Evolutionary conservation across 2,113 vertebrate genomes (phyloP).

Genomic region (Callorhinus ursinus): DNA sequence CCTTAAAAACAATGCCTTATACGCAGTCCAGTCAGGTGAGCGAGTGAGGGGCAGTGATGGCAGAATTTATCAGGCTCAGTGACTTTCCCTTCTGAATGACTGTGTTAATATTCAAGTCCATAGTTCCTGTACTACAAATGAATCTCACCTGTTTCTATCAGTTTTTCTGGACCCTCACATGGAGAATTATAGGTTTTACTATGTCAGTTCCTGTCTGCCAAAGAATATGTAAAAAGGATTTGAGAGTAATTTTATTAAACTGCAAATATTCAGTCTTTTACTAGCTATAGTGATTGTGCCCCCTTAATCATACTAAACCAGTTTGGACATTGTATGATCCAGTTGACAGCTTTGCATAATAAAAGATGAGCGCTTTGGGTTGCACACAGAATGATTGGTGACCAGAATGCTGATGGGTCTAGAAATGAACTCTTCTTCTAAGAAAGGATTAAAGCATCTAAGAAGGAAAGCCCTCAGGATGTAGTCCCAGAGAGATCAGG

Average conservation of each 20-base stretch:
- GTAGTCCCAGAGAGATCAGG: not conserved
- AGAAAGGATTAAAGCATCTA: not conserved
- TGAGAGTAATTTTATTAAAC: slow-evolving; percentile 9
- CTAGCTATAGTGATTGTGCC: not conserved
- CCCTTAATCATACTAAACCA: slow-evolving; percentile 20
- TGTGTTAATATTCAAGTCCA: slow-evolving; percentile 21
- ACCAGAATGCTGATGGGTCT: not conserved
- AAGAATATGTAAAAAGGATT: slow-evolving; percentile 51
- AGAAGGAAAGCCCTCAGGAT: not conserved
- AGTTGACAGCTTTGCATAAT: slow-evolving; percentile 4
- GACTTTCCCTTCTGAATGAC: slow-evolving; percentile 35
- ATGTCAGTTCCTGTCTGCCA: slow-evolving; percentile 38
- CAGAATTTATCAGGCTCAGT: not conserved
- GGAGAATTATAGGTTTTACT: slow-evolving; percentile 62
- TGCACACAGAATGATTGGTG: not conserved
- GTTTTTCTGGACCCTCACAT: slow-evolving; percentile 35
- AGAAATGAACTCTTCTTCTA: slow-evolving; percentile 38
- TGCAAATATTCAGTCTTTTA: slow-evolving; percentile 47
- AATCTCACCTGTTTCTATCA: slow-evolving; percentile 8
- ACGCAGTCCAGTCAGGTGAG: not conserved
- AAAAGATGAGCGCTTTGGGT: slow-evolving; percentile 15
- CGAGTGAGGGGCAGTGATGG: not conserved
- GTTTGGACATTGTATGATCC: not conserved
- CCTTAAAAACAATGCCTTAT: not conserved
- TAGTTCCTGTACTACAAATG: not conserved